Evolutionary conservation across 2,797 vertebrate species (phyloP).

Genomic region (Clarias pachynema): DNA sequence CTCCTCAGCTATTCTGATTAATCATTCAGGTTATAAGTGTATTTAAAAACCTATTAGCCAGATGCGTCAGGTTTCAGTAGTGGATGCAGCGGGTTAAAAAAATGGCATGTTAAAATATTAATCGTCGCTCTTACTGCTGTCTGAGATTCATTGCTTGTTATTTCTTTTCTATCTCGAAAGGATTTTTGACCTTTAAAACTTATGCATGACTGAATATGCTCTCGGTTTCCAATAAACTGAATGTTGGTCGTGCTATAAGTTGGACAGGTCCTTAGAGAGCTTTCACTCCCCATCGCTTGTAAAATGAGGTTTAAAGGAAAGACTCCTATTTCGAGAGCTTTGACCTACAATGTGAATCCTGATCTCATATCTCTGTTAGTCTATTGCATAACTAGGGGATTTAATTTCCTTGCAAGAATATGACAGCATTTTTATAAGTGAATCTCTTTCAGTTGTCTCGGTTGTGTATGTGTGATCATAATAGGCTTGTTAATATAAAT

Average conservation of each 20-base stretch:
- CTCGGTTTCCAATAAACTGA: slow-evolving; percentile 10
- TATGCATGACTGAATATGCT: not conserved
- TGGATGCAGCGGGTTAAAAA: not conserved
- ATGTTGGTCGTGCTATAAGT: slow-evolving; percentile 32
- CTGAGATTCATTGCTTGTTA: not conserved
- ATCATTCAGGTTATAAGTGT: not conserved
- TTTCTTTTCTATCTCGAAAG: not conserved
- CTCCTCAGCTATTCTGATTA: not conserved
- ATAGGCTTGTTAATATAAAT: not conserved
- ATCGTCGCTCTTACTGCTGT: not conserved
- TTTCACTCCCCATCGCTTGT: slow-evolving; percentile 30
- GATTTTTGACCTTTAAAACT: not conserved
- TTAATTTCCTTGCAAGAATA: not conserved
- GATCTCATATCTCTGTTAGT: slow-evolving; percentile 5
- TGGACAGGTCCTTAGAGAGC: slow-evolving; percentile 36
- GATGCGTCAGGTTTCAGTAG: not conserved
- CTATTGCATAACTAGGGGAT: not conserved
- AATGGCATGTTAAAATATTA: not conserved
- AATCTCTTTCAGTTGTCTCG: not conserved
- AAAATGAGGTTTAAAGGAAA: slow-evolving; percentile 43
- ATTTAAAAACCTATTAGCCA: not conserved
- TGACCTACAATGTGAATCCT: slow-evolving; percentile 46
- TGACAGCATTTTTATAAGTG: not conserved
- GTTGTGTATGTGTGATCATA: no score
- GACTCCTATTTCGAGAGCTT: slow-evolving; percentile 39